Evolutionary conservation across 2,888 invertebrate species (phyloP).

Genomic region (Cheilosia variabilis): DNA sequence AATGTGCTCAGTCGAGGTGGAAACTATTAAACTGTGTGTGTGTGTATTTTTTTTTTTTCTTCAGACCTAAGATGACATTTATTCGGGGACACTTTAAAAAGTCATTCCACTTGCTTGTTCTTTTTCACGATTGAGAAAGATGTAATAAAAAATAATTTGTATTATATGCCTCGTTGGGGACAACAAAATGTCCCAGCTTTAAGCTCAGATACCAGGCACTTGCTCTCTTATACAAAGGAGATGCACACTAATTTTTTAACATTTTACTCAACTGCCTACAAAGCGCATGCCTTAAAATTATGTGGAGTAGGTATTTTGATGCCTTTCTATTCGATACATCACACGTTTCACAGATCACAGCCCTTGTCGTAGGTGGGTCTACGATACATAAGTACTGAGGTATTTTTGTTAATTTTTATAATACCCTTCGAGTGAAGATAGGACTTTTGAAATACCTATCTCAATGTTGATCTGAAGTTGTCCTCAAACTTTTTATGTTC

Average conservation of each 20-base stretch:
- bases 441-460: neutral
- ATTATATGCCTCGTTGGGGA: neutral
- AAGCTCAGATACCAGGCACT: neutral
- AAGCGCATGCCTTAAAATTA: neutral
- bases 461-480: neutral
- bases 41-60: neutral
- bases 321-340: no score
- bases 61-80: no score
- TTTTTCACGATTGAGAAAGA: neutral
- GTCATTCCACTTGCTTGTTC: no score
- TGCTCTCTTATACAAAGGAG: slow-evolving; percentile 7
- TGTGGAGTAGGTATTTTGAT: neutral
- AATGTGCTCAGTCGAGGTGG: slow-evolving; percentile 61
- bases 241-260: neutral
- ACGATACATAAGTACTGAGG: no score
- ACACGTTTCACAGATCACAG: no score
- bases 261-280: neutral
- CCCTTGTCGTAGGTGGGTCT: no score
- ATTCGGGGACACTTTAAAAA: no score
- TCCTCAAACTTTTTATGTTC: no score
- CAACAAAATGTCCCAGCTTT: slow-evolving; percentile 25
- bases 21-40: neutral
- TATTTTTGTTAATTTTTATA: no score
- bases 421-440: no score
- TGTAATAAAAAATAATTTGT: neutral